Evolutionary conservation across 2,888 invertebrate genomes (phyloP).

Genomic region (Machimus rusticus): DNA sequence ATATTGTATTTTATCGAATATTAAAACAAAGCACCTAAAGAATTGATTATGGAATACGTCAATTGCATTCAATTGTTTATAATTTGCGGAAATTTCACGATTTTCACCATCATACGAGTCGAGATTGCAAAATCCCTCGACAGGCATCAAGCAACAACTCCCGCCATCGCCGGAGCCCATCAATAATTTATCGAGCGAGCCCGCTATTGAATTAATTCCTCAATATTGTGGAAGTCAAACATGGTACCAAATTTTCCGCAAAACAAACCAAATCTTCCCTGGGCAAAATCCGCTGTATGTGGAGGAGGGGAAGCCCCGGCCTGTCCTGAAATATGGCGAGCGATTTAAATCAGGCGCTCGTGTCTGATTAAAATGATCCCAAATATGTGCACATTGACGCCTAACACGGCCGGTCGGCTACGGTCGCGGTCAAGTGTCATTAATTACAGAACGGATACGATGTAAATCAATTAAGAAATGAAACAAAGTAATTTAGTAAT

Average conservation of each 20-base stretch:
- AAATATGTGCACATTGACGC: constrained; percentile 32
- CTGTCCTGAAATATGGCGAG: background rate
- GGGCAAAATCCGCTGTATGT: background rate
- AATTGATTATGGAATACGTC: background rate
- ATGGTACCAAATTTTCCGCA: background rate
- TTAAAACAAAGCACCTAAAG: background rate
- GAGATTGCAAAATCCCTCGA: background rate
- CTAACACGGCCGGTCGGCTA: constrained; percentile 10
- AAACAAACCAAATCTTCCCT: constrained; percentile 14
- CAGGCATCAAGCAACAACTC: constrained; percentile 5
- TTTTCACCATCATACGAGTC: background rate
- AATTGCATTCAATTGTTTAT: background rate
- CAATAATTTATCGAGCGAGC: background rate
- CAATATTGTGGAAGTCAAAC: background rate
- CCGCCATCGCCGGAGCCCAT: background rate
- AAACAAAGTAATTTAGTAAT: constrained; percentile 47
- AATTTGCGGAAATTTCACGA: background rate
- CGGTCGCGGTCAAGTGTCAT: constrained; percentile 43
- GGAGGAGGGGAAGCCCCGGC: too few relatives aligned
- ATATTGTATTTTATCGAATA: background rate
- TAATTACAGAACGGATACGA: constrained; percentile 45
- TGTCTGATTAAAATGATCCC: constrained; percentile 30
- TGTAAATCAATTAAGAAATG: constrained; percentile 46
- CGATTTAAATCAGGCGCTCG: constrained; percentile 9
- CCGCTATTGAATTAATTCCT: constrained; percentile 10